These are phyloP conservation scores for Silurus meridionalis DNA, from an alignment of 2,113 vertebrate genomes.

Conservation along the genomic window DNA sequence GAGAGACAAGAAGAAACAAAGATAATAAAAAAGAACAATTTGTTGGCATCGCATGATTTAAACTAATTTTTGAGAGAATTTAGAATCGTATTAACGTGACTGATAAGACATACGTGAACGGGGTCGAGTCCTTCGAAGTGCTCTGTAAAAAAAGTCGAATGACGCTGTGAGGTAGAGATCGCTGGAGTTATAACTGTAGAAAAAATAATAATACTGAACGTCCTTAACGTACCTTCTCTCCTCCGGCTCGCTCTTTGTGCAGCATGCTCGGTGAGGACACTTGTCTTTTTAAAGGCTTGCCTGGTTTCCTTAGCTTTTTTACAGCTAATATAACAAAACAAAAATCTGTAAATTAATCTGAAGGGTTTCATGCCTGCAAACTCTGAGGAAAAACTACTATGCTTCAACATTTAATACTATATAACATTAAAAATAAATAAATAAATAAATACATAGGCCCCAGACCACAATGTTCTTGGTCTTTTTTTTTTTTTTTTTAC, in stretches of 20 bases:
- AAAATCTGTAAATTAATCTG: neutral
- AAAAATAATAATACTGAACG: neutral
- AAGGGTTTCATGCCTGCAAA: conserved; percentile 36
- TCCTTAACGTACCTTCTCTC: conserved; percentile 79
- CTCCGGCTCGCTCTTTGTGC: conserved; percentile 83
- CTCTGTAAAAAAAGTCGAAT: conserved; percentile 64
- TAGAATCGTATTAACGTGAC: neutral
- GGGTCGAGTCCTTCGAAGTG: conserved; percentile 82
- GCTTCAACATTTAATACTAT: neutral
- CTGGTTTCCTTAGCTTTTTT: conserved; percentile 83
- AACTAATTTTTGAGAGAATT: neutral
- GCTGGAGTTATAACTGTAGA: neutral
- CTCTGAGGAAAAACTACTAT: conserved; percentile 46
- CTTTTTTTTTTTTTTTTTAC: neutral
- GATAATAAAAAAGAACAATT: neutral
- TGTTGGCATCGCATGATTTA: neutral
- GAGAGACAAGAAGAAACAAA: neutral
- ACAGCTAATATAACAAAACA: conserved; percentile 57
- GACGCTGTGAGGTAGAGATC: neutral
- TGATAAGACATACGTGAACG: conserved; percentile 86
- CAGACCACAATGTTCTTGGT: neutral
- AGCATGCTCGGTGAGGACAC: conserved; percentile 86
- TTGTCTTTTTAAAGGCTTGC: conserved; percentile 84
- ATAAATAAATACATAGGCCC: neutral
- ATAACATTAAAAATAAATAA: neutral